These are phyloP conservation scores for Zonotrichia albicollis DNA, from an alignment of 2,797 vertebrate genomes.

Conservation along the genomic window DNA sequence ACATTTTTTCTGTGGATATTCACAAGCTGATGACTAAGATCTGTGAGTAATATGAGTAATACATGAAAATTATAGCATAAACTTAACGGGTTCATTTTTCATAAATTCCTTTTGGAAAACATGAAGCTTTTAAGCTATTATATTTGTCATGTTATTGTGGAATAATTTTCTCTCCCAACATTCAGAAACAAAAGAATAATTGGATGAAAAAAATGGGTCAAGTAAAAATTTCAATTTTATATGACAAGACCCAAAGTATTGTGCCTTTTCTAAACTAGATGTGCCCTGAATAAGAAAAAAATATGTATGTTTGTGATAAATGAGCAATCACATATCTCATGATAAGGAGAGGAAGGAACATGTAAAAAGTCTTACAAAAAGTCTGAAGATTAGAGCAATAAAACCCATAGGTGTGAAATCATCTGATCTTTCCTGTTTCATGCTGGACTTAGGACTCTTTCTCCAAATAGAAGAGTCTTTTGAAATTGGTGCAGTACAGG, in stretches of 20 bases:
- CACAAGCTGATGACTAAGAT: not conserved
- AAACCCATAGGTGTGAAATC: not conserved
- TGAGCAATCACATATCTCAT: not conserved
- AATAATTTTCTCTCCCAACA: not conserved
- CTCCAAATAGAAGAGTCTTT: not conserved
- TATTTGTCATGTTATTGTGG: not conserved
- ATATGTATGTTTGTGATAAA: not conserved
- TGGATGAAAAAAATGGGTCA: not conserved
- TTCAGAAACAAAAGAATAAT: not conserved
- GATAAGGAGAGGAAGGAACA: not conserved
- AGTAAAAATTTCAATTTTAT: not conserved
- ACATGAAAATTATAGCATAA: not conserved
- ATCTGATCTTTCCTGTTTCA: not conserved
- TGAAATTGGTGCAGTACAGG: accelerated
- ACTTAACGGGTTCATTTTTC: not conserved
- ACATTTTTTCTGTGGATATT: not conserved
- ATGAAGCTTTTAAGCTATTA: not conserved
- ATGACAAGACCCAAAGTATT: not conserved
- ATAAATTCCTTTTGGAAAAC: not conserved
- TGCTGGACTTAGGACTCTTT: not conserved
- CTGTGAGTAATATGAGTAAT: not conserved
- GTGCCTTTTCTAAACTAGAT: not conserved
- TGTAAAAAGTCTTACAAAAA: not conserved
- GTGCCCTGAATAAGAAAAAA: not conserved
- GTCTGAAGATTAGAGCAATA: not conserved